Conservation (phyloP, 2,888 invertebrate species). For the Cetonia aurata region DNA sequence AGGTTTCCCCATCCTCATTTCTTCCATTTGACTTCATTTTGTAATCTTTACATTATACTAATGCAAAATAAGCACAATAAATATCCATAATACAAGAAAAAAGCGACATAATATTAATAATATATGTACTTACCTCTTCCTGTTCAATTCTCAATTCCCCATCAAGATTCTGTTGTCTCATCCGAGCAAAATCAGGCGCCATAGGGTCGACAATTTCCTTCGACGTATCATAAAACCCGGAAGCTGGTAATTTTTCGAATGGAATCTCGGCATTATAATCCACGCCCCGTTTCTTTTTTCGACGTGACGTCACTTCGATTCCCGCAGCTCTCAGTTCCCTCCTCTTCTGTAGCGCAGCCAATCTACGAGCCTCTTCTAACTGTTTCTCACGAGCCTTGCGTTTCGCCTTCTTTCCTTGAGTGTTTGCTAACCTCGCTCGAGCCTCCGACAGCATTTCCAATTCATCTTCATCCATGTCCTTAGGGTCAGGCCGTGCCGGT, state of each 20-base stretch:
- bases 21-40: too few species aligned
- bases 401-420: slow-evolving; percentile 95
- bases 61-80: too few species aligned
- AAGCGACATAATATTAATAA: not conserved
- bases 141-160: slow-evolving; percentile 91
- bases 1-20: too few species aligned
- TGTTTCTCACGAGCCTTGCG: slow-evolving; percentile 98
- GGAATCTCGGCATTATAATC: slow-evolving; percentile 98
- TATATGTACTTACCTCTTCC: slow-evolving; percentile 77
- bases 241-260: slow-evolving; percentile 93
- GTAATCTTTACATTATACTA: too few species aligned
- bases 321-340: slow-evolving; percentile 97
- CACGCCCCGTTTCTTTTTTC: slow-evolving; percentile 88
- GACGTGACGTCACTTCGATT: slow-evolving; percentile 74
- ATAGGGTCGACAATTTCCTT: slow-evolving; percentile 89
- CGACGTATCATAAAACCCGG: slow-evolving; percentile 96
- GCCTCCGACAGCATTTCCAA: slow-evolving; percentile 99
- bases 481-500: slow-evolving; percentile 98
- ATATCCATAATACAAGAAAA: too few species aligned
- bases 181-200: slow-evolving; percentile 89
- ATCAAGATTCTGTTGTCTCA: slow-evolving; percentile 93
- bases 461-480: slow-evolving; percentile 99
- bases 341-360: slow-evolving; percentile 98
- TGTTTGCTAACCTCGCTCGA: slow-evolving; percentile 97
- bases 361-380: slow-evolving; percentile 94